Percentiles rank a stretch among this genome's conserved stretches.
Evolutionary conservation across 30 jellyfish, hydroid and myxozoan genomes (phyloP).

Genomic region (Cassiopea xamachana): DNA sequence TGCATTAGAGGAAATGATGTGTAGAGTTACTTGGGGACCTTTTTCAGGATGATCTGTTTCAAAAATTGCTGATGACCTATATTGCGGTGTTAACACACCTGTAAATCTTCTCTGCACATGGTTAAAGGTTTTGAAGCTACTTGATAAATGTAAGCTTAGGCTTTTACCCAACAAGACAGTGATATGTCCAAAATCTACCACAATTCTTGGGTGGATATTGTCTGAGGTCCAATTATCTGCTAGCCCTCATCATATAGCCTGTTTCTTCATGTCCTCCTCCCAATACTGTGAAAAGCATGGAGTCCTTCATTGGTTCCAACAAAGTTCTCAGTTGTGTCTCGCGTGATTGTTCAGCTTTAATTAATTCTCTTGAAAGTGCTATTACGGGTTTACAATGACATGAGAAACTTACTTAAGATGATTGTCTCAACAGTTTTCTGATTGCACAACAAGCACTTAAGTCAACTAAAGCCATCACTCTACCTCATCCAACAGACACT

Average conservation of each 20-base stretch:
- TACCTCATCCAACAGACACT: slow-evolving; percentile 54
- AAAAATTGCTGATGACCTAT: slow-evolving; percentile 70
- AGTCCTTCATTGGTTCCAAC: slow-evolving; percentile 70
- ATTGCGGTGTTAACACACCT: slow-evolving; percentile 52
- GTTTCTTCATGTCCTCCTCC: slow-evolving; percentile 57
- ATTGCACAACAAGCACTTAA: slow-evolving; percentile 14
- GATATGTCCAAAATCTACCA: slow-evolving; percentile 60
- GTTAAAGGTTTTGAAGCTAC: slow-evolving; percentile 42
- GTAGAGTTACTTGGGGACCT: slow-evolving; percentile 53
- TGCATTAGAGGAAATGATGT: slow-evolving; percentile 75
- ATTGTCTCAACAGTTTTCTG: background rate
- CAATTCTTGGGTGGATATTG: slow-evolving; percentile 84
- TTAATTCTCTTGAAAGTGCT: slow-evolving; percentile 43
- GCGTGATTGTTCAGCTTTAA: slow-evolving; percentile 8
- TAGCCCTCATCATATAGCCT: slow-evolving; percentile 51
- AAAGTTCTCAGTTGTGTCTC: slow-evolving; percentile 58
- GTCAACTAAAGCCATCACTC: slow-evolving; percentile 5
- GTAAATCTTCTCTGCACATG: slow-evolving; percentile 33
- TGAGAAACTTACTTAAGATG: slow-evolving; percentile 24
- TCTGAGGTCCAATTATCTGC: slow-evolving; percentile 53
- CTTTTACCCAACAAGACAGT: slow-evolving; percentile 63
- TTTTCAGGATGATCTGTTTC: slow-evolving; percentile 52
- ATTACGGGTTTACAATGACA: slow-evolving; percentile 44
- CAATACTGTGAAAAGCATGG: slow-evolving; percentile 40
- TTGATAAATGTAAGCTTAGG: slow-evolving; percentile 7